Evolutionary conservation across 2,797 vertebrate genomes (phyloP), one percentile per base, ranked within the genome.

Genomic region (Mormyrops attenuatus): DNA sequence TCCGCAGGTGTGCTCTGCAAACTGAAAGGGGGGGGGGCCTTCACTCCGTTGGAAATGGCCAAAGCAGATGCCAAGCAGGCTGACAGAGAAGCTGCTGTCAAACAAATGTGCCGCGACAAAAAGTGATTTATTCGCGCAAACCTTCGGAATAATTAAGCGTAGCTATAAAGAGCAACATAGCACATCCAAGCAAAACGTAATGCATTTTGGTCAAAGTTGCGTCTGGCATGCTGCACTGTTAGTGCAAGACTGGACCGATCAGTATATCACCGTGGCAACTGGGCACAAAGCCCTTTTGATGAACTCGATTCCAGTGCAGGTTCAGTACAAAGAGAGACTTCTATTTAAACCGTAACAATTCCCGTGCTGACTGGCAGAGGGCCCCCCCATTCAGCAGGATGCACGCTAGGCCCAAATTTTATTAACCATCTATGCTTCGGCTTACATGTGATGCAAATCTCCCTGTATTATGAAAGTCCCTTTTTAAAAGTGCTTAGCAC

Each of bases 281-380:
- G 41, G 0, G 52, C 89, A 95, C 94, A 95, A 94, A 94, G 93
- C 90, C 93, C 91, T 91, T 94, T 94, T 95, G 93, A 95, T 90
- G 47, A 85, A 44, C 66, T 77, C n/a, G 1, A 53, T 87, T 85
- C 41, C 50, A n/a, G 34, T 90, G 41, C 90, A 7, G 85, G 15
- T 26, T 22, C 90, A 69, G 30, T 47, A 84, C 73, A 17, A 55
- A 26, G 88, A 89, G 73, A 52, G 13, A 89, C 30, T 57, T 38
- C 47, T 47, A 57, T n/a, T 88, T 55, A 22, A 30, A 85, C 20
- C n/a, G 22, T 50, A 49, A 85, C 34, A 49, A 52, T 85, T 26
- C 9, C 44, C 0, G n/a, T 26, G 82, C 26, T 92, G 88, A 50
- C 88, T 92, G 73, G 38, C 38, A 20, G 38, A 17, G 17, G 34